These are phyloP conservation scores for Pachliopta kotzebuea DNA, from an alignment of 2,888 invertebrate genomes.

Conservation along the genomic window DNA sequence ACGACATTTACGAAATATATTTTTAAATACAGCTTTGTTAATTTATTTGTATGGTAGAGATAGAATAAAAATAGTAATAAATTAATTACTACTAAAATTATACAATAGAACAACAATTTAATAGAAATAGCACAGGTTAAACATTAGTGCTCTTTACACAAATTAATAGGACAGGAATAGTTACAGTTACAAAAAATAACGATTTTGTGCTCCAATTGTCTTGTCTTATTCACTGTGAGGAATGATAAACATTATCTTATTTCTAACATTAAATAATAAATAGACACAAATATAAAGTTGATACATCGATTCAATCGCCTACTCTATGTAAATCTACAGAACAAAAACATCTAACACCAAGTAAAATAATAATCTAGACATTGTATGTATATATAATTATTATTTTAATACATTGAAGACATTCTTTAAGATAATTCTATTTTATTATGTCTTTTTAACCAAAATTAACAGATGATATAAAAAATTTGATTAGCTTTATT, in stretches of 20 bases:
- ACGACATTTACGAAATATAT: constrained; percentile 18
- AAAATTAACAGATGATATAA: neutral
- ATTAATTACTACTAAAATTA: neutral
- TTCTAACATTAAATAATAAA: constrained; percentile 2
- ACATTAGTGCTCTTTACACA: neutral
- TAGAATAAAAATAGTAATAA: constrained; percentile 16
- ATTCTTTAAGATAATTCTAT: neutral
- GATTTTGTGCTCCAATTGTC: constrained; percentile 6
- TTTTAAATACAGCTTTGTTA: constrained; percentile 5
- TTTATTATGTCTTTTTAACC: neutral
- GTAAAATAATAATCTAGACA: constrained; percentile 11
- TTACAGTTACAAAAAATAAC: constrained; percentile 9
- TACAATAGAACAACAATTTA: neutral
- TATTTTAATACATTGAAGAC: neutral
- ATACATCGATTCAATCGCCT: constrained; percentile 10
- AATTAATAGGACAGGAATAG: neutral
- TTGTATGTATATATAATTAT: constrained; percentile 2
- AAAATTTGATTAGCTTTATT: neutral
- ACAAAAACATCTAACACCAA: constrained; percentile 20
- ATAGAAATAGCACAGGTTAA: neutral
- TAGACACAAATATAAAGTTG: constrained; percentile 4
- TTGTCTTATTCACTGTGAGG: constrained; percentile 12
- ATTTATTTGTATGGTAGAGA: constrained; percentile 14
- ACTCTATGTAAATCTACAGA: constrained; percentile 6
- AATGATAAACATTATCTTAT: constrained; percentile 5